These are phyloP conservation scores for Grantiella picta DNA, from an alignment of 2,113 vertebrate genomes.

Conservation along the genomic window DNA sequence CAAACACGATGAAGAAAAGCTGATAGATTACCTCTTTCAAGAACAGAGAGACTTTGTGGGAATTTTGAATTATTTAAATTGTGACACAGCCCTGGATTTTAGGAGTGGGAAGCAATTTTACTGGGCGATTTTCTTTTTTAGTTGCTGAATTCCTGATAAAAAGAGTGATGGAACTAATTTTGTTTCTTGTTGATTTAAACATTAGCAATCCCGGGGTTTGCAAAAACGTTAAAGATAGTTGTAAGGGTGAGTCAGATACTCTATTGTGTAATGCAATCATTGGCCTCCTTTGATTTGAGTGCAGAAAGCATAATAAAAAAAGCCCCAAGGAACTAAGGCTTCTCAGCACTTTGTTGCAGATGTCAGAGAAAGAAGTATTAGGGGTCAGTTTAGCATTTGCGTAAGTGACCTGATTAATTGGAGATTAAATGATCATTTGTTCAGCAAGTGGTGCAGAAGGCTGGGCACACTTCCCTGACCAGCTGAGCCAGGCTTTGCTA, in stretches of 20 bases:
- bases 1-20: neutral
- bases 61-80: slow-evolving; percentile 2
- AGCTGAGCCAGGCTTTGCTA: neutral
- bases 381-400: neutral
- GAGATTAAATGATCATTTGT: neutral
- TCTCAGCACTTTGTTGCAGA: neutral
- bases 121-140: neutral
- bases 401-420: neutral
- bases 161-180: neutral
- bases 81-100: neutral
- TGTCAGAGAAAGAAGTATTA: neutral
- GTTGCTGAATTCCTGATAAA: neutral
- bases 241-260: neutral
- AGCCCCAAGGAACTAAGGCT: neutral
- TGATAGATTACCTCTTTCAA: neutral
- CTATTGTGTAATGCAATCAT: neutral
- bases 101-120: neutral
- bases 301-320: neutral
- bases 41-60: neutral
- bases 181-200: neutral
- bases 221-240: neutral
- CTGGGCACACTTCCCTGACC: neutral
- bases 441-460: neutral
- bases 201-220: neutral
- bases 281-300: neutral